Evolutionary conservation across 2,113 vertebrate species (phyloP).

Genomic region (Trichechus manatus): DNA sequence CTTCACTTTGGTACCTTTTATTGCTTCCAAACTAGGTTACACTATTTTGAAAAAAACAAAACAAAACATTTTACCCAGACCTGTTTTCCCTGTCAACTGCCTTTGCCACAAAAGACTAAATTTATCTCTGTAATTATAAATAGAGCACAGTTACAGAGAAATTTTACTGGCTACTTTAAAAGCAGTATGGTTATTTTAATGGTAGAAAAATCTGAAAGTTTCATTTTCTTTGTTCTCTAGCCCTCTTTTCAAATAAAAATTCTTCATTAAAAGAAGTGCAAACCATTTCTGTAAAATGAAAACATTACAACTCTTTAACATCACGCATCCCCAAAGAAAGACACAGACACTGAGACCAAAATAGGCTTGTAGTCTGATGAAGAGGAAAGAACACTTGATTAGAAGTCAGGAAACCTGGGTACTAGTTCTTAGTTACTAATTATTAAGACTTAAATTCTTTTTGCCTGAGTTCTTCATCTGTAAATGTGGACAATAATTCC

Average conservation of each 20-base stretch:
- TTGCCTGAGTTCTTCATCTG: conserved; percentile 1
- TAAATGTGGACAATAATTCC: conserved; percentile 26
- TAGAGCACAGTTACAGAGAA: conserved; percentile 64
- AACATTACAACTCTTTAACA: neutral
- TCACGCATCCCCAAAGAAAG: neutral
- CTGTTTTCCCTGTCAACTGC: conserved; percentile 76
- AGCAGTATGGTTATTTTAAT: conserved; percentile 64
- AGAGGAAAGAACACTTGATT: neutral
- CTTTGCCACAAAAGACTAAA: conserved; percentile 81
- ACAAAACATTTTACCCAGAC: conserved; percentile 71
- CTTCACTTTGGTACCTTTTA: conserved; percentile 65
- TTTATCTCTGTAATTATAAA: conserved; percentile 74
- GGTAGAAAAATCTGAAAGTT: conserved; percentile 44
- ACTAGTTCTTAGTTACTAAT: conserved; percentile 10
- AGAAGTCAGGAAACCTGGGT: neutral
- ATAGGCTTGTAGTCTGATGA: neutral
- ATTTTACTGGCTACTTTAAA: conserved; percentile 67
- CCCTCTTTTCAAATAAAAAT: conserved; percentile 39
- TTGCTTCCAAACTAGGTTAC: conserved; percentile 73
- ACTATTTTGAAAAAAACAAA: conserved; percentile 77
- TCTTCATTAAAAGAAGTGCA: neutral
- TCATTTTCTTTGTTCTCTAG: conserved; percentile 36
- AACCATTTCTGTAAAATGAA: neutral
- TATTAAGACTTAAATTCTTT: conserved; percentile 42
- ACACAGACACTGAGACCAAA: neutral